Base-by-base conservation (phyloP, 2,888 invertebrate species). In the Acronicta psi region DNA sequence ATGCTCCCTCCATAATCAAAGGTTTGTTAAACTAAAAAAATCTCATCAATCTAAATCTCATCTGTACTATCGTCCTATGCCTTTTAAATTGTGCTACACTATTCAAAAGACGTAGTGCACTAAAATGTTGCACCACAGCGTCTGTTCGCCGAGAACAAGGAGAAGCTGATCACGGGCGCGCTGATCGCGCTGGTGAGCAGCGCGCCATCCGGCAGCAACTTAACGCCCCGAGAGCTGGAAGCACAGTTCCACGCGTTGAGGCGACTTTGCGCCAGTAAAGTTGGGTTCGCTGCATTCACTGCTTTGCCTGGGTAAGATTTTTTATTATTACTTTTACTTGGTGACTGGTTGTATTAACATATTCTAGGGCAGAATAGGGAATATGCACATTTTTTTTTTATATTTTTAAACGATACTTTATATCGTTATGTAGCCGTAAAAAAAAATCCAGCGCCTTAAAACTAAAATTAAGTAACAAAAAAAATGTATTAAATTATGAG, bases 141-240 rank as follows among this genome's bases (percentile, higher is more conserved):
- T 65, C 95, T 99, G 69, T 99, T 99, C 95, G 97, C 99, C 9
- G 98, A 99, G 93, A 99, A 99, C 92, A 99, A 99, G 87, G 99
- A 99, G 91, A 99, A 99, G 91, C 92, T 99, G 72, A 99, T 99
- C 74, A 96, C 97, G 34, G 97, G 96, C 31, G 98, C 99, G n/a
- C 89, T 99, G 69, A 96, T 96, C 77, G 96, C 98, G 0, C 94
- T 99, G 29, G 88, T 94, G 75, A 83, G 80, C 61, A 88, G 91
- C 23, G 81, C 86, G 2, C 71, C 89, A 0, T 73, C 89, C 0
- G 85, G 85, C n/a, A 76, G 94, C 36, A 94, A 88, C 58, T 87
- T 96, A 44, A 94, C 95, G 31, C 95, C 96, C 73, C 91, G 96
- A 6, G 98, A 98, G 82, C 90, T 99, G 34, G 99, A 99, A 91